A percentile compares a stretch with the other conserved stretches of the same genome.
phyloP scores from a whole-genome alignment of 2,113 vertebrate genomes.

The Macrotis lagotis region DNA sequence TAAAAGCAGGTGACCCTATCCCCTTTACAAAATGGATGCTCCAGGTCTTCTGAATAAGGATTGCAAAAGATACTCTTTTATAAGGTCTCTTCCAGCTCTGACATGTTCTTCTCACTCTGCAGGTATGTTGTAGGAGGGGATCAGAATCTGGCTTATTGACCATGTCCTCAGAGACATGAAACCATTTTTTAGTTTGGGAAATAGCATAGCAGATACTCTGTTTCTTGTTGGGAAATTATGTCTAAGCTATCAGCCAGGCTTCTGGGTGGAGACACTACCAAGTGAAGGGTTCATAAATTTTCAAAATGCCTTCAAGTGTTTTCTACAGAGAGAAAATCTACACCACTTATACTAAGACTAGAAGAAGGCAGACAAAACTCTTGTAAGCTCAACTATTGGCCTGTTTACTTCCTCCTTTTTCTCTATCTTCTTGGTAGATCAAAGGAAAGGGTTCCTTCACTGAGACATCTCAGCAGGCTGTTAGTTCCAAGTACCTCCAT shows the following conservation, averaged over 20 bases:
- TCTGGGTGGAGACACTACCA: rapidly evolving
- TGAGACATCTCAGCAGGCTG: slow-evolving; percentile 43
- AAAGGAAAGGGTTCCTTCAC: background rate
- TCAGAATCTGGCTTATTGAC: background rate
- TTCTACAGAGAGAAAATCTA: rapidly evolving
- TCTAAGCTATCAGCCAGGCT: background rate
- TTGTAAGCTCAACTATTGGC: rapidly evolving
- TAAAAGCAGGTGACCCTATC: background rate
- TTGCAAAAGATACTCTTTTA: background rate
- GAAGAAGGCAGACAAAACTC: rapidly evolving
- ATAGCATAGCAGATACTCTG: background rate
- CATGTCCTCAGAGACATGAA: background rate
- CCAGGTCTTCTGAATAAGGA: background rate
- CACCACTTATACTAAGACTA: rapidly evolving
- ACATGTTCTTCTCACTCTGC: background rate
- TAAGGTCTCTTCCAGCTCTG: background rate
- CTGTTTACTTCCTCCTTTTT: rapidly evolving
- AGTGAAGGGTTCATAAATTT: background rate
- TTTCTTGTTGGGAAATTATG: background rate
- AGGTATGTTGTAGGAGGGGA: background rate
- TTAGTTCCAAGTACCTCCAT: slow-evolving; percentile 69
- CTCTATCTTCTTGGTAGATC: background rate
- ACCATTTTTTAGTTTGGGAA: background rate
- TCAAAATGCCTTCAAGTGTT: background rate
- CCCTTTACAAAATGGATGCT: background rate